These are phyloP conservation scores for Drosophila rubida DNA, from an alignment of 2,888 invertebrate genomes.

Conservation along the genomic window DNA sequence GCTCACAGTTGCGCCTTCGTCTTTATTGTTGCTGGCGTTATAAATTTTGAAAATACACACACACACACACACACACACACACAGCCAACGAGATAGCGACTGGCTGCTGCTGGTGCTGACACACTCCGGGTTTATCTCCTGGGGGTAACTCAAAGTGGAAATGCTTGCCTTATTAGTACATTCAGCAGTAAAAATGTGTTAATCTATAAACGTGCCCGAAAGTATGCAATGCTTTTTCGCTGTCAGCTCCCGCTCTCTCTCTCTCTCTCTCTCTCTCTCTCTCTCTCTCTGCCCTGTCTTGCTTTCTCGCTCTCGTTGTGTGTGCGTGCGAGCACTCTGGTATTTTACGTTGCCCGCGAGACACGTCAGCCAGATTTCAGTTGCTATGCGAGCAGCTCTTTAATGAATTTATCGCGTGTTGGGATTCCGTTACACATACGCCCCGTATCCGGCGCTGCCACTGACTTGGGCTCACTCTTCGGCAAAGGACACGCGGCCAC, in stretches of 20 bases:
- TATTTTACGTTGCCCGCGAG: slow-evolving; percentile 74
- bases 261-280: not conserved
- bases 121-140: slow-evolving; percentile 46
- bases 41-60: slow-evolving; percentile 72
- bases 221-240: slow-evolving; percentile 57
- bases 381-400: slow-evolving; percentile 61
- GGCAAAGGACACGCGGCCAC: slow-evolving; percentile 57
- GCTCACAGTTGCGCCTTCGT: slow-evolving; percentile 12
- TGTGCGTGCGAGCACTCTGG: slow-evolving; percentile 49
- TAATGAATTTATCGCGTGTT: slow-evolving; percentile 81
- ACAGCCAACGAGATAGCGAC: slow-evolving; percentile 61
- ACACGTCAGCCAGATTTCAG: slow-evolving; percentile 74
- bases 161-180: slow-evolving; percentile 80
- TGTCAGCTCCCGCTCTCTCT: slow-evolving; percentile 8
- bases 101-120: slow-evolving; percentile 31
- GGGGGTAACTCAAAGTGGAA: slow-evolving; percentile 76
- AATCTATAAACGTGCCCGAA: slow-evolving; percentile 77
- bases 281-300: not conserved
- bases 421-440: slow-evolving; percentile 75
- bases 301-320: not conserved
- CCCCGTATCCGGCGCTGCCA: slow-evolving; percentile 46
- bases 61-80: too few relatives aligned
- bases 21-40: slow-evolving; percentile 55
- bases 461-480: not conserved
- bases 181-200: slow-evolving; percentile 80